A percentile compares a stretch with the other conserved stretches of the same genome.
phyloP scores from a whole-genome alignment of 2,888 invertebrate genomes.

The Hypomecis punctinalis region DNA sequence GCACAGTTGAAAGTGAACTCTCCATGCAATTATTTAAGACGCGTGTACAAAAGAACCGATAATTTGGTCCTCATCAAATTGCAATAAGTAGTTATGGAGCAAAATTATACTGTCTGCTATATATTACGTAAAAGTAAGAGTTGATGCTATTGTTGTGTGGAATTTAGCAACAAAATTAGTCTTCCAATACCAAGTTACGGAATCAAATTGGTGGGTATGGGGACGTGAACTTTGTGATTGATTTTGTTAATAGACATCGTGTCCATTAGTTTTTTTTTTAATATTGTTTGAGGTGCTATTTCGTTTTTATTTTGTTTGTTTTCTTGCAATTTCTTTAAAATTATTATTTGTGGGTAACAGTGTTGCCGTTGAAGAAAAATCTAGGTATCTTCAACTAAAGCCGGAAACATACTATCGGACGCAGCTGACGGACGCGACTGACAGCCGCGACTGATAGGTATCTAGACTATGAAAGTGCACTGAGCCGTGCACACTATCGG shows the following conservation, averaged over 20 bases:
- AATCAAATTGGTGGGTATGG: slow-evolving; percentile 27
- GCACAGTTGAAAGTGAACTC: slow-evolving; percentile 48
- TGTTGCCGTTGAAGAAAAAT: too few species aligned
- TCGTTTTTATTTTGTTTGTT: background rate
- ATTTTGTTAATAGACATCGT: slow-evolving; percentile 26
- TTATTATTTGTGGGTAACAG: too few species aligned
- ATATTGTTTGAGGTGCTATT: background rate
- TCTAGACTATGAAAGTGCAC: too few species aligned
- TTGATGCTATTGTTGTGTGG: slow-evolving; percentile 50
- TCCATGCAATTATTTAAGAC: slow-evolving; percentile 58
- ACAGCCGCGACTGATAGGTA: too few species aligned
- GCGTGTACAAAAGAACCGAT: slow-evolving; percentile 63
- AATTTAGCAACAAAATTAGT: slow-evolving; percentile 31
- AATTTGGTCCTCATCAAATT: slow-evolving; percentile 64
- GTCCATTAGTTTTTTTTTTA: slow-evolving; percentile 7
- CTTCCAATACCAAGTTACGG: slow-evolving; percentile 26
- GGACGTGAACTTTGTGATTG: slow-evolving; percentile 28
- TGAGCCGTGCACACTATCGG: too few species aligned
- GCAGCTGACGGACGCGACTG: too few species aligned
- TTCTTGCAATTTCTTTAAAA: too few species aligned
- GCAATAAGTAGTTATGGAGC: slow-evolving; percentile 51
- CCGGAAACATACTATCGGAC: too few species aligned
- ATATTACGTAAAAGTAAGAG: slow-evolving; percentile 61
- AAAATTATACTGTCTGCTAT: slow-evolving; percentile 54
- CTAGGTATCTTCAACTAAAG: too few species aligned